Conservation (phyloP, 2,888 invertebrate species). For the Pimpla rufipes region DNA sequence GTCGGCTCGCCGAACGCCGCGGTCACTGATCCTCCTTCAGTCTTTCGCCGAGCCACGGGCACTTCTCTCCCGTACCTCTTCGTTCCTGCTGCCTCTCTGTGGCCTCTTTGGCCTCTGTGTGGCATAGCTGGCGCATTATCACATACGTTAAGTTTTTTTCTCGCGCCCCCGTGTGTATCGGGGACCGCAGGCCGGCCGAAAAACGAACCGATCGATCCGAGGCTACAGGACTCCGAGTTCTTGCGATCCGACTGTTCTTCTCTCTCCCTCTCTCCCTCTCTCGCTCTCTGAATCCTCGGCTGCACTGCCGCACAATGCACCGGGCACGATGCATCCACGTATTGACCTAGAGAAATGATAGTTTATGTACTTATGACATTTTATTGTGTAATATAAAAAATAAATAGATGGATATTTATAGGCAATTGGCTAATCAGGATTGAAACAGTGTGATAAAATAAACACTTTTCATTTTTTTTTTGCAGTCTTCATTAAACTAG, state of each 20-base stretch:
- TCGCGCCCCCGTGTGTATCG: constrained; percentile 74
- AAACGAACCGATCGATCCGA: constrained; percentile 67
- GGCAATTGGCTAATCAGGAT: too few relatives aligned
- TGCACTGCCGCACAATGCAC: constrained; percentile 21
- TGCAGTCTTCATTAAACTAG: too few relatives aligned
- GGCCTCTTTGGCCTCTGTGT: constrained; percentile 66
- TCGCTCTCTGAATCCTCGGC: constrained; percentile 24
- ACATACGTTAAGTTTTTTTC: constrained; percentile 78
- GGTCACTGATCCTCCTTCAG: constrained; percentile 71
- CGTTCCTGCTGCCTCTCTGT: constrained; percentile 31
- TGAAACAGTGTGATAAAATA: too few relatives aligned
- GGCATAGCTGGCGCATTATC: constrained; percentile 77
- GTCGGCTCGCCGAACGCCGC: constrained; percentile 60
- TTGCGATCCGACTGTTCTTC: constrained; percentile 46
- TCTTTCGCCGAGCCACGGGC: constrained; percentile 51
- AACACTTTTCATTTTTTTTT: too few relatives aligned
- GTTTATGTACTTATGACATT: too few relatives aligned
- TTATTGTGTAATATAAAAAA: too few relatives aligned
- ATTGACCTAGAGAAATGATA: background rate
- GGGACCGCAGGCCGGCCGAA: constrained; percentile 51
- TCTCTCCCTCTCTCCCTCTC: constrained; percentile 30
- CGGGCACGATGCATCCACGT: background rate
- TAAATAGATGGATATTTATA: too few relatives aligned
- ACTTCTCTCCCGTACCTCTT: constrained; percentile 52
- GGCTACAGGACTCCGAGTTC: constrained; percentile 50